A percentile compares a stretch with the other conserved stretches of the same genome.
phyloP scores from a whole-genome alignment of 2,888 invertebrate genomes.

The Hyles lineata region DNA sequence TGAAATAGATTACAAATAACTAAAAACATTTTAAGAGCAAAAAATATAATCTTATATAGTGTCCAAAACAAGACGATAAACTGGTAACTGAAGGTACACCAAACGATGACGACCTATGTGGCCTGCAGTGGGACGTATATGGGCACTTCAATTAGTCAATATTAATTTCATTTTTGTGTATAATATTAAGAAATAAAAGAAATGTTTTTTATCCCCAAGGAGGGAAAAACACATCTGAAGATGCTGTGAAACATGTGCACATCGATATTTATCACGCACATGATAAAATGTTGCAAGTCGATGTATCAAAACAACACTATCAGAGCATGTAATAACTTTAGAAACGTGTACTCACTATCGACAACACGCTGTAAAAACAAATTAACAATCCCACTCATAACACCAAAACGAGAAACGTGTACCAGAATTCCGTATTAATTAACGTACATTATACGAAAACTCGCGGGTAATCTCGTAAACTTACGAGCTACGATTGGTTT shows the following conservation, averaged over 20 bases:
- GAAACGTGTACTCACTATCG: slow-evolving; percentile 19
- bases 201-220: too few relatives aligned
- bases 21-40: too few relatives aligned
- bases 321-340: slow-evolving; percentile 5
- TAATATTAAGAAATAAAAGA: not conserved
- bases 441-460: slow-evolving; percentile 55
- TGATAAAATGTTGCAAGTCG: slow-evolving; percentile 1
- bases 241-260: not conserved
- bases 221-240: too few relatives aligned
- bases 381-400: slow-evolving; percentile 25
- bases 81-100: too few relatives aligned
- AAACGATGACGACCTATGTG: too few relatives aligned
- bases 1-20: too few relatives aligned
- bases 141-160: too few relatives aligned
- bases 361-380: slow-evolving; percentile 10
- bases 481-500: slow-evolving; percentile 64
- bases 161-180: not conserved
- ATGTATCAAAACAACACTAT: slow-evolving; percentile 23
- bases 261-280: not conserved
- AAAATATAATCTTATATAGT: too few relatives aligned
- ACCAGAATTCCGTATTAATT: slow-evolving; percentile 59
- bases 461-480: slow-evolving; percentile 70
- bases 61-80: too few relatives aligned
- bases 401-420: slow-evolving; percentile 26
- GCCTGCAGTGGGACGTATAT: too few relatives aligned